phyloP scores from a whole-genome alignment of 2,888 invertebrate species.

The Drosophila limbata region DNA sequence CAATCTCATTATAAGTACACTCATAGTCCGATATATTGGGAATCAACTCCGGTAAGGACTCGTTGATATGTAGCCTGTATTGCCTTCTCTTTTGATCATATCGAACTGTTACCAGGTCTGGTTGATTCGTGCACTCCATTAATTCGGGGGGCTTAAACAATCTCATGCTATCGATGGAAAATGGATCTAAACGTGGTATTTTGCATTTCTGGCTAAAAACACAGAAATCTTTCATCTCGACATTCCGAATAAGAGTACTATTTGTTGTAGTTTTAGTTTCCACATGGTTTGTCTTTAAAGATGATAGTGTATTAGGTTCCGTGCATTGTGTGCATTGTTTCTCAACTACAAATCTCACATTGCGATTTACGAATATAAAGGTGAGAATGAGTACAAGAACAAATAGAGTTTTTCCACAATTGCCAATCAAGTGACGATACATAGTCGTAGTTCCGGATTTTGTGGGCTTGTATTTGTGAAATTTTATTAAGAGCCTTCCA shows the following conservation, averaged over 20 bases:
- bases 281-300: background rate
- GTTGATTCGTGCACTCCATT: conserved; percentile 24
- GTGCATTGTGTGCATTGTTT: background rate
- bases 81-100: conserved; percentile 31
- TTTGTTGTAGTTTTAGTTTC: background rate
- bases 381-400: background rate
- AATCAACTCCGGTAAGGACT: conserved; percentile 9
- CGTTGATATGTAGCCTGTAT: conserved; percentile 48
- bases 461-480: background rate
- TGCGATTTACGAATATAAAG: conserved; percentile 12
- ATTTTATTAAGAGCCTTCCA: background rate
- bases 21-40: conserved; percentile 35
- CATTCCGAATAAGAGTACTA: background rate
- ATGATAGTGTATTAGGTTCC: background rate
- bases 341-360: background rate
- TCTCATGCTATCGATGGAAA: conserved; percentile 85
- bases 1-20: conserved; percentile 73
- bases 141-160: conserved; percentile 5
- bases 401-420: conserved; percentile 7
- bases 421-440: background rate
- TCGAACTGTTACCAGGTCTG: conserved; percentile 29
- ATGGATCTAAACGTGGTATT: conserved; percentile 87
- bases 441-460: conserved; percentile 1
- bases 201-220: conserved; percentile 86
- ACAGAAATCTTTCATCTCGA: background rate